Conservation (phyloP, 2,797 vertebrate species). For the Siniperca undulata region DNA sequence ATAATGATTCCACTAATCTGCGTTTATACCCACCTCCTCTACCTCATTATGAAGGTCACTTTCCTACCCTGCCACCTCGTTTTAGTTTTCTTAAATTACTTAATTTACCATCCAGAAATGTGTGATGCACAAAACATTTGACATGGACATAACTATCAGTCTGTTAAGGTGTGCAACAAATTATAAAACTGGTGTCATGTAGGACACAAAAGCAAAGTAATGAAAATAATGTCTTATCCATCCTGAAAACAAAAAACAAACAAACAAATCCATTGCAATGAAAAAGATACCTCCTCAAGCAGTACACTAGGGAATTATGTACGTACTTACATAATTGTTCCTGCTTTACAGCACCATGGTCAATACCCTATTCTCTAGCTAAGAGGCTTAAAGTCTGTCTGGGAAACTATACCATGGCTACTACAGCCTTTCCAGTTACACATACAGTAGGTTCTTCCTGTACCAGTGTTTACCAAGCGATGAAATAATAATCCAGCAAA, state of each 20-base stretch:
- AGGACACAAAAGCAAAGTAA: background rate
- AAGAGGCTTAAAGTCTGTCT: conserved; percentile 73
- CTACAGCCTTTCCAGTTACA: too few relatives aligned
- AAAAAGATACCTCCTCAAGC: conserved; percentile 6
- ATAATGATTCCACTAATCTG: conserved; percentile 6
- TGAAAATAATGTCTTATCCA: background rate
- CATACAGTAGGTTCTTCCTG: background rate
- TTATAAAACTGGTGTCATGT: background rate
- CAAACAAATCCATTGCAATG: conserved; percentile 1
- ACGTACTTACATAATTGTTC: conserved; percentile 55
- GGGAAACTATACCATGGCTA: too few relatives aligned
- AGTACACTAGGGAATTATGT: background rate
- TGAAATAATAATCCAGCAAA: background rate
- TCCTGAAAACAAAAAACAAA: conserved; percentile 23
- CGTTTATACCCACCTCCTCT: background rate
- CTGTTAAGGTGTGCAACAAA: background rate
- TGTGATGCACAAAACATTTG: background rate
- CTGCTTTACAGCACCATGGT: conserved; percentile 52
- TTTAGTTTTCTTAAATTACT: background rate
- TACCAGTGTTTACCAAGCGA: conserved; percentile 3
- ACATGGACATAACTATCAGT: background rate
- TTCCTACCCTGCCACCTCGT: background rate
- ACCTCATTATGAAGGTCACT: conserved; percentile 4
- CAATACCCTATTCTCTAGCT: conserved; percentile 55
- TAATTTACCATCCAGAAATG: background rate